Percentiles rank a stretch among this genome's conserved stretches.
phyloP scores from a whole-genome alignment of 2,888 invertebrate species.

The Spatulosminthurus flaviceps region DNA sequence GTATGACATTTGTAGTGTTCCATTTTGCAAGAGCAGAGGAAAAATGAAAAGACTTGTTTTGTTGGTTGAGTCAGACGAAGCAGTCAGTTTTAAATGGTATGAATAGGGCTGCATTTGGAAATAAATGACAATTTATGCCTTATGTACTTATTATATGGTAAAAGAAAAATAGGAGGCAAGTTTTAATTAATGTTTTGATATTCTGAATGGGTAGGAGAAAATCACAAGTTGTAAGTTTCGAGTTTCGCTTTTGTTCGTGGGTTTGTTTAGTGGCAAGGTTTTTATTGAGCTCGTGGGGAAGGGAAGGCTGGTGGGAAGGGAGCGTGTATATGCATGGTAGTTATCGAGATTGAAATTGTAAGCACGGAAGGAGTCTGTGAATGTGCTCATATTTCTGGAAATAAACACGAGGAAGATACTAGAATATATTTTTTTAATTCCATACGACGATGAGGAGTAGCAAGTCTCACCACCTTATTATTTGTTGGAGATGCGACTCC shows the following conservation, averaged over 20 bases:
- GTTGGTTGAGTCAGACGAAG: no score
- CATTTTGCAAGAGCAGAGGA: no score
- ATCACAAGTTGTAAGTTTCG: background rate
- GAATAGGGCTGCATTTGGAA: no score
- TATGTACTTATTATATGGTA: no score
- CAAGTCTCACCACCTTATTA: background rate
- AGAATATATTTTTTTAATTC: background rate
- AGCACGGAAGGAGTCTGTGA: background rate
- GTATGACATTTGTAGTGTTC: no score
- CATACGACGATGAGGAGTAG: background rate
- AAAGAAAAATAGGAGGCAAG: no score
- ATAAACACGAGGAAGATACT: conserved; percentile 3
- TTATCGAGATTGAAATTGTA: conserved; percentile 16
- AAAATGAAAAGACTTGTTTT: no score
- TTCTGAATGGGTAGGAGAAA: background rate
- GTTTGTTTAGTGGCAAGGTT: no score
- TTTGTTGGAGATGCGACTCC: background rate
- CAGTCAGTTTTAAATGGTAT: no score
- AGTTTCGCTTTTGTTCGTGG: background rate
- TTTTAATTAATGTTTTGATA: conserved; percentile 11
- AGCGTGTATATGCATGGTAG: background rate
- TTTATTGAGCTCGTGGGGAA: background rate
- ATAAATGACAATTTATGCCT: no score
- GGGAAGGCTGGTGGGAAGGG: background rate
- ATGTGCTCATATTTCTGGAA: conserved; percentile 17